Evolutionary conservation across 2,888 invertebrate species (phyloP).

Genomic region (Rhorus exstirpatorius): DNA sequence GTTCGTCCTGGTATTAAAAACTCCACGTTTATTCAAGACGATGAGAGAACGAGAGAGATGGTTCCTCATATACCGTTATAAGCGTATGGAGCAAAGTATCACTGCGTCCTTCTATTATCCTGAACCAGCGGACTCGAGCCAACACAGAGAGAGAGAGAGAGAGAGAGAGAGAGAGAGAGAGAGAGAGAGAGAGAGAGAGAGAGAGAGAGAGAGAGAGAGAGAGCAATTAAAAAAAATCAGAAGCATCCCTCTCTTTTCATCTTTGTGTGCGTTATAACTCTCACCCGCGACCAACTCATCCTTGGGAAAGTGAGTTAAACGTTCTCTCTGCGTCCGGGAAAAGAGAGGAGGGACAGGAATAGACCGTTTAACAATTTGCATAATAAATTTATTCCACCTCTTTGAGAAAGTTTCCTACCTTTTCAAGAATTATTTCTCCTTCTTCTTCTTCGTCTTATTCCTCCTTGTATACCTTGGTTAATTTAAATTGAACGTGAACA

Average conservation of each 20-base stretch:
- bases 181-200: no score
- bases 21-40: conserved; percentile 6
- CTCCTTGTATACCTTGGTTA: neutral
- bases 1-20: conserved; percentile 26
- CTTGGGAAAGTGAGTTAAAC: conserved; percentile 49
- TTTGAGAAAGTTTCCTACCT: conserved; percentile 16
- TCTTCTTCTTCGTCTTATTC: neutral
- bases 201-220: no score
- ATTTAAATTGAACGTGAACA: conserved; percentile 36
- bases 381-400: conserved; percentile 40
- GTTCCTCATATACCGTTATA: conserved; percentile 36
- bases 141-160: no score
- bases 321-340: neutral
- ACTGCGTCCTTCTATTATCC: conserved; percentile 40
- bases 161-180: no score
- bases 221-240: neutral
- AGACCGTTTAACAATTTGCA: conserved; percentile 47
- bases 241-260: neutral
- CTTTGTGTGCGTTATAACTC: conserved; percentile 22
- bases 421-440: neutral
- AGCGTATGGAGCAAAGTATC: conserved; percentile 24
- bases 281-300: conserved; percentile 19
- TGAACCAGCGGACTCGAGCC: conserved; percentile 17
- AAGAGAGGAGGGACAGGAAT: neutral
- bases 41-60: neutral